phyloP scores from a whole-genome alignment of 2,888 invertebrate genomes.

The Rhagonycha fulva region DNA sequence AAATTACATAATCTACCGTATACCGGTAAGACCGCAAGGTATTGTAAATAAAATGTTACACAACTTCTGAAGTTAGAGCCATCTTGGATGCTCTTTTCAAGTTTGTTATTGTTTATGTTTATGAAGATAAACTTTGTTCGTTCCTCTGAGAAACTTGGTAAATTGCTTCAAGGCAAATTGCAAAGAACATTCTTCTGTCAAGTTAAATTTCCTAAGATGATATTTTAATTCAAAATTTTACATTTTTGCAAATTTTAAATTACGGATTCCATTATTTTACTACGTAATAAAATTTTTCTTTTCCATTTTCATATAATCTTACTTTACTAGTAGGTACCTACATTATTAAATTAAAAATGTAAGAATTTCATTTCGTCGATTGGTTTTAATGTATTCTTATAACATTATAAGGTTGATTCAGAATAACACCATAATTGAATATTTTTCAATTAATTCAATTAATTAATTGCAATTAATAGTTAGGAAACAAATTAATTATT shows the following conservation, averaged over 20 bases:
- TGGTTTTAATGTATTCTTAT: no score
- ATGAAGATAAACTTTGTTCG: conserved; percentile 36
- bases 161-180: conserved; percentile 26
- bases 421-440: no score
- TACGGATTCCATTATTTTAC: neutral
- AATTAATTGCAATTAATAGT: no score
- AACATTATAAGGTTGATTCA: no score
- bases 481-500: no score
- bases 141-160: conserved; percentile 36
- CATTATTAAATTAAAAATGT: no score
- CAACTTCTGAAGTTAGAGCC: conserved; percentile 18
- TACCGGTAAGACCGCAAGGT: neutral
- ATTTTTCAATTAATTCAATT: no score
- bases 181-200: conserved; percentile 23
- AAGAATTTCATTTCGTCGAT: no score
- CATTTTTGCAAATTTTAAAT: neutral
- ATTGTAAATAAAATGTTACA: neutral
- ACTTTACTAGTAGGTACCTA: no score
- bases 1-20: neutral
- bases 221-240: neutral
- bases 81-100: conserved; percentile 31
- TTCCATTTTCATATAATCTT: neutral
- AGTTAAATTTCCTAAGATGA: conserved; percentile 22
- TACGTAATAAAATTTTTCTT: neutral
- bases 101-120: conserved; percentile 40